A percentile compares a stretch with the other conserved stretches of the same genome.
Conservation (phyloP, 2,888 invertebrate genomes). For the Erebia aethiops region DNA sequence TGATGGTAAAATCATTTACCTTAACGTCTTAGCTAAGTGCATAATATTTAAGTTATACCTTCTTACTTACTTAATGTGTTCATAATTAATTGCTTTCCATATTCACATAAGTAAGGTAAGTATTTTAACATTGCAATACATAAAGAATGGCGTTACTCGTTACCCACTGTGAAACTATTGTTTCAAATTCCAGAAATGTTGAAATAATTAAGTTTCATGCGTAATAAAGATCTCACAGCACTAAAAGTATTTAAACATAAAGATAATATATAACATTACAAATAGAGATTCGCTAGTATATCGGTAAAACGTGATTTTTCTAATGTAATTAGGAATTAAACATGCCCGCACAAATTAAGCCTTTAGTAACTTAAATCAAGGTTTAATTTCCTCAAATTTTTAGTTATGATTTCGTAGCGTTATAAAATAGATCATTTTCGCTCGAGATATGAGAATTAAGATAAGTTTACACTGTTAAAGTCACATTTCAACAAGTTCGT, state of each 20-base stretch:
- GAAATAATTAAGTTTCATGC: not conserved
- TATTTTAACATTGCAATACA: not conserved
- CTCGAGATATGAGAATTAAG: conserved; percentile 14
- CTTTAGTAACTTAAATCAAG: not conserved
- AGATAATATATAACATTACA: not conserved
- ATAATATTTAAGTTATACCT: no score
- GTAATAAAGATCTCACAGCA: conserved; percentile 3
- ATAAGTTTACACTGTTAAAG: conserved; percentile 8
- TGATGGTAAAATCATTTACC: no score
- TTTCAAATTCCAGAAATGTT: not conserved
- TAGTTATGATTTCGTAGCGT: conserved; percentile 4
- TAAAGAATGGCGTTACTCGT: not conserved
- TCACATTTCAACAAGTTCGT: no score
- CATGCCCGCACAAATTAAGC: not conserved
- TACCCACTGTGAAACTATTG: not conserved
- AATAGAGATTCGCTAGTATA: not conserved
- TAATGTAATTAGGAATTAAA: not conserved
- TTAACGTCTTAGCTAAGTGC: no score
- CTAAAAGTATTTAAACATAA: not conserved
- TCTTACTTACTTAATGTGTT: no score
- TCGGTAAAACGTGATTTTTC: conserved; percentile 1
- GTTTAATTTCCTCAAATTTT: not conserved
- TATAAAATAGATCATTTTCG: conserved; percentile 21
- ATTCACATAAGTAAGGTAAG: not conserved
- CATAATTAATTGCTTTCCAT: no score